Conservation (phyloP, 2,797 vertebrate genomes). For the Podargus strigoides region DNA sequence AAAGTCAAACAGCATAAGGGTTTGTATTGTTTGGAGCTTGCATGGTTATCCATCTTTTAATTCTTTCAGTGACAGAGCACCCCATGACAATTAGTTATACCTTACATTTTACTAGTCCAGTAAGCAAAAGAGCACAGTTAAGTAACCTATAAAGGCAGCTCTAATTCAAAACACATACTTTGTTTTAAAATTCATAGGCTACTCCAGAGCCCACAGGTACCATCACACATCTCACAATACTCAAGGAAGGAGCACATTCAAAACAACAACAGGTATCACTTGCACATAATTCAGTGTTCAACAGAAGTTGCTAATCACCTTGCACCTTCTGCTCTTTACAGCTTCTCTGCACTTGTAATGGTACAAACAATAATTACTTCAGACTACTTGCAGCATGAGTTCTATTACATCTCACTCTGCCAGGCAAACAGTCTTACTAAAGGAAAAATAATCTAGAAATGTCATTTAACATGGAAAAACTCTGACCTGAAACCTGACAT, state of each 20-base stretch:
- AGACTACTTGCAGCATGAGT: background rate
- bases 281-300: background rate
- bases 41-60: background rate
- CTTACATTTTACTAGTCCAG: background rate
- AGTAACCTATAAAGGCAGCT: background rate
- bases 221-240: background rate
- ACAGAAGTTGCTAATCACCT: background rate
- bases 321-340: background rate
- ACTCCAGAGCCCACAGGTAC: background rate
- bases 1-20: background rate
- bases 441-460: background rate
- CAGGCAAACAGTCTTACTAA: background rate
- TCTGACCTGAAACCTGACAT: background rate
- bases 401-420: background rate
- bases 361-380: background rate
- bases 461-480: background rate
- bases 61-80: background rate
- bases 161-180: background rate
- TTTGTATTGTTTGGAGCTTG: fast-evolving
- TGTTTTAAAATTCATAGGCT: background rate
- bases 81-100: no score
- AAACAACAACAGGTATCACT: background rate
- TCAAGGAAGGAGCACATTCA: background rate
- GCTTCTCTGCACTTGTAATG: background rate
- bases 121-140: background rate